Conservation (phyloP, 2,113 vertebrate genomes). For the Ceratotherium simum region DNA sequence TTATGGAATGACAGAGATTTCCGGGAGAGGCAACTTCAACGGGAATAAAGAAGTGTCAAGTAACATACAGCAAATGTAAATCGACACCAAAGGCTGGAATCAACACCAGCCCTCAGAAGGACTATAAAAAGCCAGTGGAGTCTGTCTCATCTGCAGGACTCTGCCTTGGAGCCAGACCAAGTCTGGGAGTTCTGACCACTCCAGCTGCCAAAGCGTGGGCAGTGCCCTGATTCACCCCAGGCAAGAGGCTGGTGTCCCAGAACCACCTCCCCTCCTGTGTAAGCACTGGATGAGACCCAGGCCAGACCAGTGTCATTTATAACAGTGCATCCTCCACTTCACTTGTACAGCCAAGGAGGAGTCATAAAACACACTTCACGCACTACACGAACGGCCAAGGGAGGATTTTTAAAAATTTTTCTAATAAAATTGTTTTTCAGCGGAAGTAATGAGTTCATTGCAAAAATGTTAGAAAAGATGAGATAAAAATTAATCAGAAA, state of each 20-base stretch:
- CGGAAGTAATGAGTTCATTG: background rate
- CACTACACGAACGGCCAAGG: background rate
- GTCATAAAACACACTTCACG: background rate
- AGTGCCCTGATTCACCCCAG: background rate
- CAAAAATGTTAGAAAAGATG: background rate
- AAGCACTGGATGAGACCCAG: background rate
- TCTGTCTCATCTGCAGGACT: constrained; percentile 34
- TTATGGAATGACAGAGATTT: constrained; percentile 80
- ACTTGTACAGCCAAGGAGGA: background rate
- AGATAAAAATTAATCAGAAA: background rate
- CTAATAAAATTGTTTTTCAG: background rate
- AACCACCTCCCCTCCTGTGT: constrained; percentile 21
- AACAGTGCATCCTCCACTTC: background rate
- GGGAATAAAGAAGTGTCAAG: constrained; percentile 78
- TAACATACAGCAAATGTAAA: constrained; percentile 74
- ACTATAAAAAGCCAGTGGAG: constrained; percentile 62
- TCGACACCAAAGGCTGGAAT: constrained; percentile 52
- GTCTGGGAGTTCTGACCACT: constrained; percentile 3
- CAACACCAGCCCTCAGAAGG: constrained; percentile 23
- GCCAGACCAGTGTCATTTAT: constrained; percentile 6
- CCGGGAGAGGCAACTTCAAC: constrained; percentile 74
- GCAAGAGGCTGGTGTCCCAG: constrained; percentile 43
- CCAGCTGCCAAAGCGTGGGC: background rate
- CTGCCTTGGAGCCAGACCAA: constrained; percentile 24
- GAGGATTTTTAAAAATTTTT: background rate